Conservation (phyloP, 2,888 invertebrate genomes). For the Acleris emargana region DNA sequence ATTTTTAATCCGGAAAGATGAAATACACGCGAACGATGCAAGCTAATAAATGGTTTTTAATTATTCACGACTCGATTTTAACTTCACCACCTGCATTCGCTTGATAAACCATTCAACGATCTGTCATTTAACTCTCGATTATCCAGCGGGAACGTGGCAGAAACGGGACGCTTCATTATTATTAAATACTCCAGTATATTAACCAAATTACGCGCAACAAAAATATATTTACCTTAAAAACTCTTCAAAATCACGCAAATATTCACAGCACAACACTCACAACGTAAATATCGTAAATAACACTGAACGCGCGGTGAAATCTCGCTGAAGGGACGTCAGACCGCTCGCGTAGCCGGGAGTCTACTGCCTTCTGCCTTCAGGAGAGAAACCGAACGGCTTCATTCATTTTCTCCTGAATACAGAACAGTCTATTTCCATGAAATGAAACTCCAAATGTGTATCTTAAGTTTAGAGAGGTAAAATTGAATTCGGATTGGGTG, state of each 20-base stretch:
- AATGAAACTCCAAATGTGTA: neutral
- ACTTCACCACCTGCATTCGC: too few relatives aligned
- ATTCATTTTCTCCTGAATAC: constrained; percentile 45
- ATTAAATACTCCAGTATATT: too few relatives aligned
- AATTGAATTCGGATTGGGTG: neutral
- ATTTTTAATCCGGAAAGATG: too few relatives aligned
- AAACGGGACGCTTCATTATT: too few relatives aligned
- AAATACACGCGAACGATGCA: too few relatives aligned
- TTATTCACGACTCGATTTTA: too few relatives aligned
- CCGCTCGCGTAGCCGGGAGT: constrained; percentile 44
- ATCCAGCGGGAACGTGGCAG: too few relatives aligned
- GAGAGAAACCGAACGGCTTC: constrained; percentile 66
- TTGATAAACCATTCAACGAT: too few relatives aligned
- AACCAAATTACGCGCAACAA: neutral
- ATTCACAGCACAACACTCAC: too few relatives aligned
- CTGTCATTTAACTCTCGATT: too few relatives aligned
- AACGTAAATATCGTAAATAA: too few relatives aligned
- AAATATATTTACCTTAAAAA: constrained; percentile 14
- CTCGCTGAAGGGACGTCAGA: constrained; percentile 44
- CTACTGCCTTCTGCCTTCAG: constrained; percentile 59
- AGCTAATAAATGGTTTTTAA: too few relatives aligned
- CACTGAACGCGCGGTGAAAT: neutral
- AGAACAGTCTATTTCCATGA: constrained; percentile 51
- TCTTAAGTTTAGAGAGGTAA: neutral
- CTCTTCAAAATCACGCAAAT: neutral